A percentile compares a stretch with the other conserved stretches of the same genome.
These are phyloP conservation scores for Rhagoletis zephyria DNA, from an alignment of 1,140 invertebrate species.

Conservation along the genomic window DNA sequence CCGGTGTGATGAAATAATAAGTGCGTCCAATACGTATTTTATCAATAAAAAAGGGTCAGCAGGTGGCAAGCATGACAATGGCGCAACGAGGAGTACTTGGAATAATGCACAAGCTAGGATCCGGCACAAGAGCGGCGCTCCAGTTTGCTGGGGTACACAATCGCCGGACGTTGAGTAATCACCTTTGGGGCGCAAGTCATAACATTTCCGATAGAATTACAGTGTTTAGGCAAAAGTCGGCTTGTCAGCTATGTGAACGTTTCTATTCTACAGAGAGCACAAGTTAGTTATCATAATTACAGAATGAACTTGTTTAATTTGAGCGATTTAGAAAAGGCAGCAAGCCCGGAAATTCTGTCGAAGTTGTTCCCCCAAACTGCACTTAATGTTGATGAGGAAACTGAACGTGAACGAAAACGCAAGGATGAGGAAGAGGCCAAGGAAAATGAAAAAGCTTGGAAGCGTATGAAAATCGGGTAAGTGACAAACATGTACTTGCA, in stretches of 20 bases:
- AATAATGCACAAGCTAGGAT: slow-evolving; percentile 5
- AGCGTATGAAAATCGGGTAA: slow-evolving; percentile 77
- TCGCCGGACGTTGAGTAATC: slow-evolving; percentile 43
- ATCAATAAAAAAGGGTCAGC: not conserved
- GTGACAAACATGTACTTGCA: not conserved
- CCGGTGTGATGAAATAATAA: slow-evolving; percentile 19
- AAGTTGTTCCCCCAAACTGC: slow-evolving; percentile 72
- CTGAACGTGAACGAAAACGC: slow-evolving; percentile 66
- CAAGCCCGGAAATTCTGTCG: slow-evolving; percentile 61
- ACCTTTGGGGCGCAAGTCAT: not conserved
- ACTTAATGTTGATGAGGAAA: slow-evolving; percentile 61
- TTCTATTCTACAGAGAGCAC: slow-evolving; percentile 3
- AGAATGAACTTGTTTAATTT: not conserved
- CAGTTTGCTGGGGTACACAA: slow-evolving; percentile 13
- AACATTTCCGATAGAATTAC: not conserved
- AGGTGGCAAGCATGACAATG: not conserved
- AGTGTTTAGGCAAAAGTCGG: not conserved
- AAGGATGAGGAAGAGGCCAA: slow-evolving; percentile 72
- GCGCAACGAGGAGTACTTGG: slow-evolving; percentile 33
- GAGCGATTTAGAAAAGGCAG: slow-evolving; percentile 47
- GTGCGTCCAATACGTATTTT: not conserved
- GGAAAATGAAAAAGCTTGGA: slow-evolving; percentile 78
- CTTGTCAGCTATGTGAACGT: not conserved
- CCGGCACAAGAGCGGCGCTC: not conserved
- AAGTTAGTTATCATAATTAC: slow-evolving; percentile 2